Evolutionary conservation across 2,888 invertebrate genomes (phyloP), one percentile per base, ranked within the genome.

Genomic region (Neoscelio sp.): DNA sequence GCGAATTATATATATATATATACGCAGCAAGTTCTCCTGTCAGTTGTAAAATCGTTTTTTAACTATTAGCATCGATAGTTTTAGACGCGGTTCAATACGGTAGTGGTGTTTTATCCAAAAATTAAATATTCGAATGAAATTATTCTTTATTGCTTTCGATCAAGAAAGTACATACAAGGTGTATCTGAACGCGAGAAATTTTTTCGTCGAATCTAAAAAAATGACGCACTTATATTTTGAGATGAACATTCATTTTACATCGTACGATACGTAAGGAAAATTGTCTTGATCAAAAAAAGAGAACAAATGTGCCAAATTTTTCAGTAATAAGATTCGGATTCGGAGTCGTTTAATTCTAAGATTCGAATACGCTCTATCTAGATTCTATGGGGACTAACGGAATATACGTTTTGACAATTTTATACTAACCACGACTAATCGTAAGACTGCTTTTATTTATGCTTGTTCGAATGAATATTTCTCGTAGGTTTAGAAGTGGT

Each of bases 281-380:
- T 23, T 23, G 23, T 23, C 3, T 23, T 23, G 23, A 23, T 23
- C 23, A 23, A 23, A 23, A 23, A 23, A 4, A 23, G 46, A 33
- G 28, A 62, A 54, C 54, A 35, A 40, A 52, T 64, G 64, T 73
- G 73, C 73, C 73, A 73, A 73, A 73, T 56, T 56, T 23, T 71
- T 71, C 71, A 71, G 62, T 71, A 71, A 62, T 71, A 62, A 62
- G 15, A 54, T 15, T 28, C n/a, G n/a, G n/a, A 56, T 42, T 46
- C 35, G 35, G 33, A 12, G 10, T 23, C 17, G 12, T 58, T 46
- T 23, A 23, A 23, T 23, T 23, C 23, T 23, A 23, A 23, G 23
- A 23, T 4, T 35, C 18, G 40, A 35, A 58, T 58, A 48, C 2
- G 46, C 35, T 65, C 3, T n/a, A 8, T 2, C 10, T 50, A 65